These are phyloP conservation scores for Brachionus koreanus DNA, from an alignment of 1,140 invertebrate genomes.

Conservation along the genomic window DNA sequence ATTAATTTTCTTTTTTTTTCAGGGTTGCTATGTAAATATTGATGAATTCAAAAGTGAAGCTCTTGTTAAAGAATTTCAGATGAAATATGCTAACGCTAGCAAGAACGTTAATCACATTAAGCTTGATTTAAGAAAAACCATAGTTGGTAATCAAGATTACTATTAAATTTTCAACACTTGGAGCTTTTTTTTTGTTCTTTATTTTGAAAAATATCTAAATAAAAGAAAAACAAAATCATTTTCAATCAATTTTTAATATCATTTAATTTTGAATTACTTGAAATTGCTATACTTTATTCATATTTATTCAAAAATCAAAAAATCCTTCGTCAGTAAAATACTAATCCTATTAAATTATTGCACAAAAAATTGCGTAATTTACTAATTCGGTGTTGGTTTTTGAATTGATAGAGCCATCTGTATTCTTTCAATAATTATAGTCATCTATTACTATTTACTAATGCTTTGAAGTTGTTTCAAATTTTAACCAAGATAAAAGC, in stretches of 20 bases:
- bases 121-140: constrained; percentile 5
- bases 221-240: no score
- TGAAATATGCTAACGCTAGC: not conserved
- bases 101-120: constrained; percentile 17
- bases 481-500: not conserved
- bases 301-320: no score
- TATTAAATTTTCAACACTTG: constrained; percentile 23
- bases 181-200: not conserved
- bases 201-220: not conserved
- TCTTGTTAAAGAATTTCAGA: not conserved
- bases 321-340: no score
- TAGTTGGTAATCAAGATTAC: constrained; percentile 35
- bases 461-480: not conserved
- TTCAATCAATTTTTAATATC: no score
- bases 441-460: not conserved
- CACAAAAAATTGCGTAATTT: no score
- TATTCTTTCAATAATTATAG: not conserved
- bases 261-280: no score
- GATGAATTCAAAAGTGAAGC: constrained; percentile 53
- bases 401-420: not conserved
- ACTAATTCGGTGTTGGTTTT: no score
- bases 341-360: no score
- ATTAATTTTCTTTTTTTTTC: constrained; percentile 42
- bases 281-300: no score
- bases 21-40: constrained; percentile 55